Conservation (phyloP, 92 coral and sea anemone genomes). For the Porites rus region DNA sequence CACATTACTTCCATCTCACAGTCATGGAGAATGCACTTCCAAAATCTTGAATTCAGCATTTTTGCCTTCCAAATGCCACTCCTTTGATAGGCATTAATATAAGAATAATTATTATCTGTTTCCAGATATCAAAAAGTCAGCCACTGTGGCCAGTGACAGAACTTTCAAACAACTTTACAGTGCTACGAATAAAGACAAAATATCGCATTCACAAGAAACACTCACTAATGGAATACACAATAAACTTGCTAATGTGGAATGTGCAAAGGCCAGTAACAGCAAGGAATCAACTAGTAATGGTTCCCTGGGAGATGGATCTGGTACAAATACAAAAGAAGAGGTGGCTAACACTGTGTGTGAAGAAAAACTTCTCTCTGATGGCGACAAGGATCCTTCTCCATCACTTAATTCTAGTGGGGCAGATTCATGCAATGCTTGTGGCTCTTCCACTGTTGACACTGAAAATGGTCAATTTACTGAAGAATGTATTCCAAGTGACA, state of each 20-base stretch:
- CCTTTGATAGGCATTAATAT: too few species aligned
- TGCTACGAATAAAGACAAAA: not conserved
- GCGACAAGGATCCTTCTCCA: not conserved
- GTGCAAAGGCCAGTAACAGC: not conserved
- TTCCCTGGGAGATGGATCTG: not conserved
- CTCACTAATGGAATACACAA: slow-evolving; percentile 29
- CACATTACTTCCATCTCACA: too few species aligned
- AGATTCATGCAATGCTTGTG: not conserved
- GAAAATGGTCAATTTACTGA: not conserved
- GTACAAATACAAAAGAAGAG: not conserved
- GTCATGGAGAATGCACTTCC: too few species aligned
- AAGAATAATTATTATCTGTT: not conserved
- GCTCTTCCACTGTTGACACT: slow-evolving; percentile 1
- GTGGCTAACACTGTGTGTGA: not conserved
- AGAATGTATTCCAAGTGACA: slow-evolving; percentile 15
- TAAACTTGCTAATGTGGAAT: not conserved
- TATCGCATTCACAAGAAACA: not conserved
- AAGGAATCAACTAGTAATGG: not conserved
- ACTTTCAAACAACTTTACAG: slow-evolving; percentile 19
- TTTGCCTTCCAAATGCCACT: too few species aligned
- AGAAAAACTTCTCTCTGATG: slow-evolving; percentile 13
- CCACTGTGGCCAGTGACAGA: slow-evolving; percentile 2
- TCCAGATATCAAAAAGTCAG: not conserved
- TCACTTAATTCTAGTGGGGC: not conserved
- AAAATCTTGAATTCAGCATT: too few species aligned